Conservation (phyloP, 1,140 invertebrate genomes). For the Euborellia annulipes region DNA sequence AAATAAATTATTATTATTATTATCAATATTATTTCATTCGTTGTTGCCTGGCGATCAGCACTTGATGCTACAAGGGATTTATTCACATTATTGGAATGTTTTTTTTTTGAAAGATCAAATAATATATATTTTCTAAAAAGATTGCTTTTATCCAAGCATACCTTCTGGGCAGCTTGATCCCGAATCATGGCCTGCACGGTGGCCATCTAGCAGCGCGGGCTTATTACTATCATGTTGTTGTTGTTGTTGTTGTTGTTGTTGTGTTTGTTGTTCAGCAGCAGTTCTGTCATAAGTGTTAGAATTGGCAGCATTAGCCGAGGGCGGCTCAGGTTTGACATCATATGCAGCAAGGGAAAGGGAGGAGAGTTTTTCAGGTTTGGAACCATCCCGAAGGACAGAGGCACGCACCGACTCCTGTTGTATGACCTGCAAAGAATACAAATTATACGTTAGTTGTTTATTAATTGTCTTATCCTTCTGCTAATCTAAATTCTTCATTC, state of each 20-base stretch:
- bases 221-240: constrained; percentile 9
- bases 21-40: no score
- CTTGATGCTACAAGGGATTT: no score
- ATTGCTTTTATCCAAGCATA: no score
- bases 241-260: not conserved
- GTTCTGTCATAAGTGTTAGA: constrained; percentile 22
- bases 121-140: no score
- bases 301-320: constrained; percentile 18
- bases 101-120: no score
- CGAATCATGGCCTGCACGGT: constrained; percentile 14
- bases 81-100: no score
- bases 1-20: no score
- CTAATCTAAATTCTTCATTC: no score
- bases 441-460: no score
- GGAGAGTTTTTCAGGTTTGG: constrained; percentile 26
- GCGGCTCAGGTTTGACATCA: constrained; percentile 5
- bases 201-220: constrained; percentile 16
- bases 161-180: constrained; percentile 31
- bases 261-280: constrained; percentile 18
- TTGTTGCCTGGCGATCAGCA: no score
- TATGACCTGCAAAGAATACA: not conserved
- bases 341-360: constrained; percentile 1
- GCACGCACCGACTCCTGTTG: constrained; percentile 29
- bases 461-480: no score
- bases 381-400: constrained; percentile 46